A percentile compares a stretch with the other conserved stretches of the same genome.
phyloP scores from a whole-genome alignment of 2,113 vertebrate genomes.

The Podocnemis expansa region DNA sequence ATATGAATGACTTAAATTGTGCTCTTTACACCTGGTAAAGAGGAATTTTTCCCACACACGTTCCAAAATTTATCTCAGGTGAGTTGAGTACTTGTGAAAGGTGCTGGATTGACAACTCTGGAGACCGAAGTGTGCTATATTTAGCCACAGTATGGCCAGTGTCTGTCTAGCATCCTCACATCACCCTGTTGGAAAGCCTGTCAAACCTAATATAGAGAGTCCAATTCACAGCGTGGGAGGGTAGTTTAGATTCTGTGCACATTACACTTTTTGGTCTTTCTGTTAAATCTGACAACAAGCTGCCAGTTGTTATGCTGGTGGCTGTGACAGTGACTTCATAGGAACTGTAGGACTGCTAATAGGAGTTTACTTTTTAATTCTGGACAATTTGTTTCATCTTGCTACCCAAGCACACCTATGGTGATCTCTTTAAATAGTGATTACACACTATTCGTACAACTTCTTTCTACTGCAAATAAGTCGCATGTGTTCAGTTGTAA shows the following conservation, averaged over 20 bases:
- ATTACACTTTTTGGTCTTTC: not conserved
- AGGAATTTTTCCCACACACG: rapidly evolving
- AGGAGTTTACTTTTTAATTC: not conserved
- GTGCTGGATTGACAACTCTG: not conserved
- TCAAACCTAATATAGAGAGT: not conserved
- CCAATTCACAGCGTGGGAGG: not conserved
- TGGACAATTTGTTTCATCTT: not conserved
- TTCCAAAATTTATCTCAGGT: not conserved
- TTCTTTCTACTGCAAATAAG: not conserved
- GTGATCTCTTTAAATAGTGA: not conserved
- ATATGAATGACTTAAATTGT: rapidly evolving
- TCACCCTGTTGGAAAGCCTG: not conserved
- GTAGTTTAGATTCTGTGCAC: not conserved
- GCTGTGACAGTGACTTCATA: not conserved
- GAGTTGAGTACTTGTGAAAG: not conserved
- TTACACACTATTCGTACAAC: rapidly evolving
- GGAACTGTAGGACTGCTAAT: not conserved
- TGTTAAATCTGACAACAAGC: not conserved
- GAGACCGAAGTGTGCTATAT: not conserved
- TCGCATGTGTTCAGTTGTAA: not conserved
- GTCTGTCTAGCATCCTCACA: rapidly evolving
- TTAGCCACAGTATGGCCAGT: not conserved
- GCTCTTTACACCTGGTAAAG: not conserved
- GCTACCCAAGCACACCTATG: not conserved
- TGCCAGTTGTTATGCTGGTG: not conserved